Evolutionary conservation across 2,888 invertebrate species (phyloP), one percentile per base, ranked within the genome.

Genomic region (Dromius quadrimaculatus): DNA sequence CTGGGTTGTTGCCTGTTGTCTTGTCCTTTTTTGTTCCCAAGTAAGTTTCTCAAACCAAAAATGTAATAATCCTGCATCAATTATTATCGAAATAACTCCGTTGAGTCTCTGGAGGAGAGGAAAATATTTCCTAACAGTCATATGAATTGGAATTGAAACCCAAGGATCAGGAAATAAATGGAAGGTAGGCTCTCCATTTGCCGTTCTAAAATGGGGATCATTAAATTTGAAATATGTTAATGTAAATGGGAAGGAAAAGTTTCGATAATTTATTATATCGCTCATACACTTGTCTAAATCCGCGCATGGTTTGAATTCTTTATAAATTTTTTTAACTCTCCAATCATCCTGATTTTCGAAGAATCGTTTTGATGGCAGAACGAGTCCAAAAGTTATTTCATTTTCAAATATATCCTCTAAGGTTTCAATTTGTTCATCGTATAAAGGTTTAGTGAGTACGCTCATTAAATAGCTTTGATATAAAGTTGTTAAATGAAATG

Each of bases 101-200:
- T 79, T 75, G 54, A 81, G 76, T 47, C 72, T 65, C 1, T 73
- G 65, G 11, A 74, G 76, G 9, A 80, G 74, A 20, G 78, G 80
- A 74, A 80, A 80, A 3, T 80, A 79, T 73, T 79, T 79, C 9
- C 76, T 73, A 73, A 79, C 75, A 11, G 79, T 68, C 74, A 81
- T 78, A 72, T 79, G 79, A 8, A 81, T 72, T 0, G 79, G 79
- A 73, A 76, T 79, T n/a, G 76, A 77, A 2, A 79, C 77, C 1
- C 79, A 75, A 11, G 76, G 75, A 2, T 76, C 71, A 17, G 76
- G 73, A 45, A 80, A 75, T 32, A 76, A 76, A 59, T 77, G 76
- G 17, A 78, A 72, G 17, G 75, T 47, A 1, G 76, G 74, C 2
- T 71, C 71, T 8, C 75, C 75, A 17, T 75, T 73, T 13, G 71